Percentiles rank a stretch among this genome's conserved stretches.
Evolutionary conservation across 1,140 invertebrate genomes (phyloP).

Genomic region (Nasonia longicornis): DNA sequence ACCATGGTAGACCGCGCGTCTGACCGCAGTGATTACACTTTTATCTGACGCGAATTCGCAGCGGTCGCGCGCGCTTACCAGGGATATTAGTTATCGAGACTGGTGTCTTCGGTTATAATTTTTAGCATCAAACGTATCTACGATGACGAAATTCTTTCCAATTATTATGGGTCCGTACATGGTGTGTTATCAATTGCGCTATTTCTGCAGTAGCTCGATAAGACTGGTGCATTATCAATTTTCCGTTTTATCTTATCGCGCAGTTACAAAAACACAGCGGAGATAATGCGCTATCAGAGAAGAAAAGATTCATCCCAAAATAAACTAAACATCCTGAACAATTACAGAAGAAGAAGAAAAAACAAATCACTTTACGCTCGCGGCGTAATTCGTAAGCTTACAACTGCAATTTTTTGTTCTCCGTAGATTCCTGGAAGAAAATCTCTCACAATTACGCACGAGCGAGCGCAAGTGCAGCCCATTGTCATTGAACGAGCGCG

Average conservation of each 20-base stretch:
- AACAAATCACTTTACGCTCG: not conserved
- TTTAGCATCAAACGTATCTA: too few relatives aligned
- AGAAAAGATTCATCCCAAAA: not conserved
- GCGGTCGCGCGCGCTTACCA: not conserved
- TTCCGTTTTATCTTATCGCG: not conserved
- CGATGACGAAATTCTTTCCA: too few relatives aligned
- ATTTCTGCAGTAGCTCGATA: not conserved
- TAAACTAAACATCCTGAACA: not conserved
- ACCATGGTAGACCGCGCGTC: conserved; percentile 52
- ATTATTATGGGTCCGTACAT: too few relatives aligned
- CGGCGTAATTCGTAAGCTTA: too few relatives aligned
- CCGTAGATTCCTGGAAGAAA: not conserved
- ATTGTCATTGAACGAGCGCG: not conserved
- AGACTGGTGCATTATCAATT: not conserved
- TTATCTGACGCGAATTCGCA: conserved; percentile 34
- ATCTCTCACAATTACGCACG: not conserved
- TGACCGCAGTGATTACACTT: conserved; percentile 49
- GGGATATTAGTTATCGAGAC: not conserved
- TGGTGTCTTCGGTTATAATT: not conserved
- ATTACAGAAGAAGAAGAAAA: not conserved
- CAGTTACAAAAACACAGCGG: not conserved
- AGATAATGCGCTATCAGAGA: not conserved
- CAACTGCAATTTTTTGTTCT: not conserved
- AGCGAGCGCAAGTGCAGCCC: not conserved
- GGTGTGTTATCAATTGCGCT: not conserved